Conservation (phyloP, 2,888 invertebrate genomes). For the Chymomyza procnemis region DNA sequence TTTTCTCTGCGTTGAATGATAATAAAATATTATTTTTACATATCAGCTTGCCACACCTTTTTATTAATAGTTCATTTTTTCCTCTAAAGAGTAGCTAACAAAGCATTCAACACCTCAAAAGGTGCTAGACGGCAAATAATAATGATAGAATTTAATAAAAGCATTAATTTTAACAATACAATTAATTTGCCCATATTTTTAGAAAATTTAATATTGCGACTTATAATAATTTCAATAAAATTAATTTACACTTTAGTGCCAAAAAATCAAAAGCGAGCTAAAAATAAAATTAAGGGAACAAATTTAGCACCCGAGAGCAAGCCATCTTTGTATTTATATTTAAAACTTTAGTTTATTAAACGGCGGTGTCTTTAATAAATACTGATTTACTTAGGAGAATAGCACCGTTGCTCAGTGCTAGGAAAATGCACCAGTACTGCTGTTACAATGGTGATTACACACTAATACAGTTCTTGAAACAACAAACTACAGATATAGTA, state of each 20-base stretch:
- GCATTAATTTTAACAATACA: neutral
- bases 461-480: no score
- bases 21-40: neutral
- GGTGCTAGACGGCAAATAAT: slow-evolving; percentile 40
- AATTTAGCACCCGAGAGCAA: slow-evolving; percentile 20
- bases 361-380: no score
- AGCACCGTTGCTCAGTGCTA: no score
- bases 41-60: neutral
- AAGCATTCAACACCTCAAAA: slow-evolving; percentile 20
- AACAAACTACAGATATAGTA: no score
- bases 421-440: no score
- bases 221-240: neutral
- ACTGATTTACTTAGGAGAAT: no score
- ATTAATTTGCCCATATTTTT: neutral
- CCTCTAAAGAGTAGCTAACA: neutral
- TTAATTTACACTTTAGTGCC: slow-evolving; percentile 8
- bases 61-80: neutral
- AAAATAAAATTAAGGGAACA: slow-evolving; percentile 7
- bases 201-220: neutral
- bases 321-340: neutral
- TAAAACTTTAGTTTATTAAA: no score
- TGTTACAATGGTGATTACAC: no score
- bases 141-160: slow-evolving; percentile 3
- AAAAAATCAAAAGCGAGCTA: neutral
- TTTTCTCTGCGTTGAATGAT: neutral